phyloP scores from a whole-genome alignment of 2,888 invertebrate species.

The Celastrina argiolus region DNA sequence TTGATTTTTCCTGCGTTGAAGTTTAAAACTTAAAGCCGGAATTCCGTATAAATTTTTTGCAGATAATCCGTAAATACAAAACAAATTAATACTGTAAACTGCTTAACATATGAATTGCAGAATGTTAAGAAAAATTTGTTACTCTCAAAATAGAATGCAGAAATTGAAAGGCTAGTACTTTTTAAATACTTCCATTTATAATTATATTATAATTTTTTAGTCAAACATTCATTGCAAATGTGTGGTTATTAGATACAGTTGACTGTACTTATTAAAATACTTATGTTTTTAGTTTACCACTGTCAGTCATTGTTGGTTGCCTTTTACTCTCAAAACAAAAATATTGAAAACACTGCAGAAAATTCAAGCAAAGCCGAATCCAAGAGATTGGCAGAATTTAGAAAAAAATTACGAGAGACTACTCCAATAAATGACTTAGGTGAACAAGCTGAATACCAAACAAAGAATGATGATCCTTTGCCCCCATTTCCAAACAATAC shows the following conservation, averaged over 20 bases:
- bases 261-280: neutral
- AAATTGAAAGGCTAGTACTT: neutral
- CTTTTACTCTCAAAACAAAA: slow-evolving; percentile 43
- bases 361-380: slow-evolving; percentile 45
- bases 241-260: too few relatives aligned
- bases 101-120: neutral
- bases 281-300: neutral
- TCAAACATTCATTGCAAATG: too few relatives aligned
- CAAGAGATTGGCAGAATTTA: slow-evolving; percentile 80
- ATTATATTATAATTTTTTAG: too few relatives aligned
- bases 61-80: too few relatives aligned
- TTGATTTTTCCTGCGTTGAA: too few relatives aligned
- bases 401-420: slow-evolving; percentile 85
- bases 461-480: slow-evolving; percentile 87
- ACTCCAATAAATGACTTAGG: slow-evolving; percentile 85
- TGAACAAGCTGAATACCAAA: slow-evolving; percentile 83
- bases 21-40: too few relatives aligned
- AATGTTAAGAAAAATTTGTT: neutral
- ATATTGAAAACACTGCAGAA: slow-evolving; percentile 36
- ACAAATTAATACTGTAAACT: neutral
- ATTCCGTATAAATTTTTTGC: too few relatives aligned
- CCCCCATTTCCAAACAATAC: slow-evolving; percentile 90
- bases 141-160: neutral
- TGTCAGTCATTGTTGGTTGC: neutral
- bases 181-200: neutral